Evolutionary conservation across 1,140 invertebrate genomes (phyloP), one percentile per base, ranked within the genome.

Genomic region (Diprion similis): DNA sequence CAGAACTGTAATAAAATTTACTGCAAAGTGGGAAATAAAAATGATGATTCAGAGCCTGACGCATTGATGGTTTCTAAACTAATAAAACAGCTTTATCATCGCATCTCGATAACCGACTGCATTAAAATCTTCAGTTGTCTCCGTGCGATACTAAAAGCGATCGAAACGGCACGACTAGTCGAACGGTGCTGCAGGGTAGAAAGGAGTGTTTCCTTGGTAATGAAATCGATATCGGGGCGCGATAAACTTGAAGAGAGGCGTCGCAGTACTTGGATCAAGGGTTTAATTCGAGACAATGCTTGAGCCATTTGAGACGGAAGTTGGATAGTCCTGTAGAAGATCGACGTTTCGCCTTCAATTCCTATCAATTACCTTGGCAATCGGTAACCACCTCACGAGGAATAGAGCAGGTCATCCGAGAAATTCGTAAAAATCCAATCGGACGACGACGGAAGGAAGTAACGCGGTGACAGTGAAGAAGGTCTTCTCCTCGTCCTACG

Each of bases 401-500:
- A 59, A 59, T 17, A 17, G n/a, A 59, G 11, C n/a, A 59, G 51
- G 11, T 59, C 11, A 59, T 59, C 9, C 51, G 8, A 15, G 9
- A 59, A 59, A 59, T 59, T 59, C 51, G 51, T 59, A 59, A 59
- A 17, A 59, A 59, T 59, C n/a, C 51, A 59, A 59, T 59, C 51
- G n/a, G n/a, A 8, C n/a, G 51, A 59, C n/a, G n/a, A 17, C n/a
- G n/a, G 4, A 9, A 15, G 11, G 51, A 17, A 59, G 4, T 59
- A 59, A 15, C 51, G 51, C 24, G 24, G 24, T 37, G 24, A 37
- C 24, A 37, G 24, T 37, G 24, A 37, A 37, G 24, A 37, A 37
- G 24, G 24, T 37, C 24, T 6, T 37, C 24, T 37, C 24, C 2
- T 37, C 24, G 24, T 37, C 6, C 24, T 37, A 37, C 24, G 24